Evolutionary conservation across 2,888 invertebrate genomes (phyloP), one percentile per base, ranked within the genome.

Genomic region (Eilema sororculum): DNA sequence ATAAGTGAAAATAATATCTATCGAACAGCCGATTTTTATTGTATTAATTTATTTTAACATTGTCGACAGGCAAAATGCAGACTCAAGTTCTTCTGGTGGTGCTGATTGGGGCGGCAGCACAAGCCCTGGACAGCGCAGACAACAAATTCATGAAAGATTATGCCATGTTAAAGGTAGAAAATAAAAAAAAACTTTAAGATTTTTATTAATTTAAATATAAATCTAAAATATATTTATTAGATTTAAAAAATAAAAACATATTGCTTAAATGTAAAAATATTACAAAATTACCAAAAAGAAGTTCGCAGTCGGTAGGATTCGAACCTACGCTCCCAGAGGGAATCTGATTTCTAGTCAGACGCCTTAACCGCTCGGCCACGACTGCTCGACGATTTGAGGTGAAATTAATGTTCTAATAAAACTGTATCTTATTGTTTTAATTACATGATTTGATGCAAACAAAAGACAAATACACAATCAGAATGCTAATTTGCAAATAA

Each of bases 241-340:
- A 30, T 30, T 0, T 30, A 57, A 8, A 65, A 30, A 33, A 41
- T 0, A 24, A 37, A 8, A n/a, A 33, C 4, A n/a, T n/a, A n/a
- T n/a, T n/a, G n/a, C n/a, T 30, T 2, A 52, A 67, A 62, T 28
- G 37, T 52, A 41, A 33, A 70, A 65, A 60, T 62, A 71, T 67
- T 37, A 64, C 30, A n/a, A n/a, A n/a, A n/a, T n/a, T 60, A 60
- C 10, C 64, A 79, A 88, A 93, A 91, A 85, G 74, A 41, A 0
- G 6, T 86, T 85, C 97, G 97, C 97, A 97, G 97, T 96, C 97
- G 97, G 97, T 97, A 97, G 97, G 97, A 97, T 97, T 97, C 97
- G 97, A 97, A 97, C 97, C 97, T 97, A 97, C 97, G 97, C 97
- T 97, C 97, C 97, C 97, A 97, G 97, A 97, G 97, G 97, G 97